These are phyloP conservation scores for Drosophila ohnishii DNA, from an alignment of 1,140 invertebrate genomes.

Conservation along the genomic window DNA sequence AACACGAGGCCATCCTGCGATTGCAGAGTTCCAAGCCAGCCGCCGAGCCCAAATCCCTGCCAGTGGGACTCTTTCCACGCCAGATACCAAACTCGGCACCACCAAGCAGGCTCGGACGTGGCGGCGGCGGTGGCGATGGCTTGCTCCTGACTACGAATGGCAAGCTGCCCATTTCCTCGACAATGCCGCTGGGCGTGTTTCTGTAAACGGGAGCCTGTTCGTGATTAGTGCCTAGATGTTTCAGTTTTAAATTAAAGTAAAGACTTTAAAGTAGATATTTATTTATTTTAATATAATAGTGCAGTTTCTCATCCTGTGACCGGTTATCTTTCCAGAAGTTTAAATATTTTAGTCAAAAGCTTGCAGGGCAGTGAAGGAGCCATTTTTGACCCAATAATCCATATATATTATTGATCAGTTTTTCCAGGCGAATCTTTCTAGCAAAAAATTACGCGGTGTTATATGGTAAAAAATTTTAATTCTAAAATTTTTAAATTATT, in stretches of 20 bases:
- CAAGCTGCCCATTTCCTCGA: conserved; percentile 9
- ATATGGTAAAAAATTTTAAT: too few relatives aligned
- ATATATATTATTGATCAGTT: too few relatives aligned
- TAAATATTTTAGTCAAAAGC: too few relatives aligned
- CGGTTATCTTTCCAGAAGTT: too few relatives aligned
- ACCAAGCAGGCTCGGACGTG: conserved; percentile 1
- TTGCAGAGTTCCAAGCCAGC: conserved; percentile 29
- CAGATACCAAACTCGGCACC: conserved; percentile 23
- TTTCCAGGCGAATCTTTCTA: too few relatives aligned
- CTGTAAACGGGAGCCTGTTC: not conserved
- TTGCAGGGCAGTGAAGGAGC: too few relatives aligned
- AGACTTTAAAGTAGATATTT: too few relatives aligned
- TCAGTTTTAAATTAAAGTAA: conserved; percentile 32
- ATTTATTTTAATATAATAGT: not conserved
- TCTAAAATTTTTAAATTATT: too few relatives aligned
- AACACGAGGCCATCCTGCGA: conserved; percentile 45
- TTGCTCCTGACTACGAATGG: conserved; percentile 9
- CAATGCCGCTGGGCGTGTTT: conserved; percentile 25
- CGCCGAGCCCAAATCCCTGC: not conserved
- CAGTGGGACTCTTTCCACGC: conserved; percentile 20
- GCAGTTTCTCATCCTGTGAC: too few relatives aligned
- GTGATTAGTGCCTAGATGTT: conserved; percentile 1
- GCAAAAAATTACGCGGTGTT: too few relatives aligned
- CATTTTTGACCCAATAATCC: too few relatives aligned
- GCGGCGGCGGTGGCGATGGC: conserved; percentile 39